Base-by-base conservation (phyloP, 37 sponge, comb jelly and placozoan species). In the Halichondria panicea region DNA sequence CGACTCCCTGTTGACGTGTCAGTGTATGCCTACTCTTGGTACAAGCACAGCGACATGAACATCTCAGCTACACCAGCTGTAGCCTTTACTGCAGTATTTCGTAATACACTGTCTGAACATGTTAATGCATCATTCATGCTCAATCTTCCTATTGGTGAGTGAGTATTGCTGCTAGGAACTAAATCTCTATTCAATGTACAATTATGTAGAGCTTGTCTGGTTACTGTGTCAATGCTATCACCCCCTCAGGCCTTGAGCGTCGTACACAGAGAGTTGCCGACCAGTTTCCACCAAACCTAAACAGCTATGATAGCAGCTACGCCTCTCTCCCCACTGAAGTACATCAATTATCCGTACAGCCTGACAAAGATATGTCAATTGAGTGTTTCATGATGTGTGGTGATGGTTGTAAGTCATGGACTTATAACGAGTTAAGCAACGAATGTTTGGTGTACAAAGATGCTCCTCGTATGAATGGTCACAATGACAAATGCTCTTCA, bases 11-110 rank as follows among this genome's bases (percentile, higher is more conserved):
- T 71, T 15, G 54, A 46, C 15, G 52, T 52, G 36, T 53, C 54
- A 15, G 21, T 71, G 12, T 50, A 71, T 19, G 71, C 71, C 33
- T 71, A 71, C 54, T 48, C 71, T 35, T 22, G 54, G 34, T 71
- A 71, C 71, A 71, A 50, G 34, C 33, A 37, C 21, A 35, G 52
- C 1, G 71, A 71, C 71, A 71, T 71, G 71, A 71, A 71, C 71
- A 71, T 54, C 33, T 71, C 71, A 15, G 71, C 71, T 34, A 71
- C 71, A 24, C 71, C 71, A 30, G 55, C 71, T 11, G 71, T 71
- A 2, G 71, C 71, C 54, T 71, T 71, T 54, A 71, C 71, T 28
- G 71, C 71, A 31, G 37, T 52, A n/a, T 27, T 71, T 30, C 31
- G 2, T 19, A 71, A 71, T 36, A 31, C 71, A 33, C 52, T 52